phyloP scores from a whole-genome alignment of 2,888 invertebrate species.

The Andrena bicolor region DNA sequence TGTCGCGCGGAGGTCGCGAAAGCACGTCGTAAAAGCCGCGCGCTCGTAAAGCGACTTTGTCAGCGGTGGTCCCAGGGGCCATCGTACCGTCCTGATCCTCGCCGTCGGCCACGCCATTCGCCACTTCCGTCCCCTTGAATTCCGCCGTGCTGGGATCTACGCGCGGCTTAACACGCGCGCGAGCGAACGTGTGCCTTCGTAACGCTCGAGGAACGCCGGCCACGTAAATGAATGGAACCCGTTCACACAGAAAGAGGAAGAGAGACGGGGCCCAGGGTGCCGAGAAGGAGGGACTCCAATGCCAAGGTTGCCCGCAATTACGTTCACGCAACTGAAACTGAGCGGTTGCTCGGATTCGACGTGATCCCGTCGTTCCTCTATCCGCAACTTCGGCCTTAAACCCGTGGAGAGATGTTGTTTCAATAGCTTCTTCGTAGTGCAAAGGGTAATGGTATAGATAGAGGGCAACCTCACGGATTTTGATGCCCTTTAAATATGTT shows the following conservation, averaged over 20 bases:
- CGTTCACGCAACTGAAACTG: constrained; percentile 70
- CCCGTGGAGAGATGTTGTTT: too few relatives aligned
- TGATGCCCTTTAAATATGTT: too few relatives aligned
- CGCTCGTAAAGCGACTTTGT: constrained; percentile 56
- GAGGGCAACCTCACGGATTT: too few relatives aligned
- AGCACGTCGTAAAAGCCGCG: constrained; percentile 46
- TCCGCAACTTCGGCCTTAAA: background rate
- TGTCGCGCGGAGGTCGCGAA: constrained; percentile 41
- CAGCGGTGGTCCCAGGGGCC: constrained; percentile 23
- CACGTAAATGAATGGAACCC: constrained; percentile 68
- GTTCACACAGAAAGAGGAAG: constrained; percentile 64
- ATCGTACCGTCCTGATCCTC: constrained; percentile 11
- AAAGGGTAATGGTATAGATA: too few relatives aligned
- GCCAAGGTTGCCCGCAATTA: constrained; percentile 75
- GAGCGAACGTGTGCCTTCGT: constrained; percentile 41
- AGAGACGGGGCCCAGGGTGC: constrained; percentile 33
- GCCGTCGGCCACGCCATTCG: background rate
- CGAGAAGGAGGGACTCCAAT: constrained; percentile 60
- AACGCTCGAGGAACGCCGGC: constrained; percentile 62
- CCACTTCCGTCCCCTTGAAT: constrained; percentile 13
- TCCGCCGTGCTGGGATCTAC: constrained; percentile 61
- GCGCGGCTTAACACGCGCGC: constrained; percentile 66
- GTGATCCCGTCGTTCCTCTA: background rate
- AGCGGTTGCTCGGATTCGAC: constrained; percentile 35
- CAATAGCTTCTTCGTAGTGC: too few relatives aligned